Evolutionary conservation across 2,888 invertebrate genomes (phyloP).

Genomic region (Xestia c-nigrum): DNA sequence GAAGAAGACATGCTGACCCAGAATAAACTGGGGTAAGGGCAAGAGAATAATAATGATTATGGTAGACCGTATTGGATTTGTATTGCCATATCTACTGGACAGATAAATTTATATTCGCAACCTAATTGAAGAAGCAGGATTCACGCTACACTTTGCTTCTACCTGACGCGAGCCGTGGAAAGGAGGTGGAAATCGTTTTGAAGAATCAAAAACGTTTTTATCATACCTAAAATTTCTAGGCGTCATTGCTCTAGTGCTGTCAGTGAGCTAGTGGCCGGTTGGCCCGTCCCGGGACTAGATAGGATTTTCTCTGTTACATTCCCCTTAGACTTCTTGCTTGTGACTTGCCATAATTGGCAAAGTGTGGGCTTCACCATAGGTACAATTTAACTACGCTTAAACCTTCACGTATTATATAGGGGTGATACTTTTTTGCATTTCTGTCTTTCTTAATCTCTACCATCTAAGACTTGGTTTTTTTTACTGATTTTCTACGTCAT

Average conservation of each 20-base stretch:
- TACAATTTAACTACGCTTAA: background rate
- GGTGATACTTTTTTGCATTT: background rate
- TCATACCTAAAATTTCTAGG: background rate
- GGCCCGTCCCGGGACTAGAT: no score
- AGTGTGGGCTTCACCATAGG: no score
- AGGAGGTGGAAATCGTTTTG: background rate
- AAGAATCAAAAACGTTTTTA: background rate
- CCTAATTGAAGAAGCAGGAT: no score
- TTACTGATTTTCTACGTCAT: background rate
- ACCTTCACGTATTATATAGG: background rate
- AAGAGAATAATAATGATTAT: background rate
- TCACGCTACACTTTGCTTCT: no score
- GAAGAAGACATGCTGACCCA: background rate
- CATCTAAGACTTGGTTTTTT: background rate
- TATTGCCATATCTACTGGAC: background rate
- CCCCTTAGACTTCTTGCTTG: background rate
- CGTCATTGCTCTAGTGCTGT: background rate
- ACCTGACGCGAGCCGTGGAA: background rate
- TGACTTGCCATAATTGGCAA: background rate
- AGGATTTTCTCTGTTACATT: background rate
- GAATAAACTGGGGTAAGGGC: background rate
- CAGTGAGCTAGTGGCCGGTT: background rate
- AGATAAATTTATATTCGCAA: background rate
- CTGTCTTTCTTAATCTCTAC: background rate
- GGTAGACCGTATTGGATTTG: background rate